Base-by-base conservation (phyloP, 2,888 invertebrate genomes). In the Oscheius sp. region DNA sequence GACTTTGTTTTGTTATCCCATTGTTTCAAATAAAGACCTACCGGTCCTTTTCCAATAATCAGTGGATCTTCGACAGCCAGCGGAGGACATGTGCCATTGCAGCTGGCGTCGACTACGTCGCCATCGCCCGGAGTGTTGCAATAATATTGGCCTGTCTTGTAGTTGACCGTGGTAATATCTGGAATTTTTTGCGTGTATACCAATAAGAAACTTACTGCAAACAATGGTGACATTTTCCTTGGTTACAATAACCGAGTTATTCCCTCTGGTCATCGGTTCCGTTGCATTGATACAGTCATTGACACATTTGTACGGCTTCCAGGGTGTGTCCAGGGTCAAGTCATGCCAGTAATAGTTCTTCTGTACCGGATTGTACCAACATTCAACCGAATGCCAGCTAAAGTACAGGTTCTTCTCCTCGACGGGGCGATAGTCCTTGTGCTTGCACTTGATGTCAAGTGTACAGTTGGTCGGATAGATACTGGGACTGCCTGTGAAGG, bases 251-350 rank as follows among this genome's bases (percentile, higher is more conserved):
- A 35, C 35, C 5, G 35, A 35, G 16, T 5, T 49, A 49, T 16
- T 49, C 18, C 5, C 16, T 5, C 18, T 49, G 5, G 49, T 49
- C n/a, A 49, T 7, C 16, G 49, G 16, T n/a, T 16, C 18, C 18
- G 49, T 49, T 2, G 49, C 49, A 18, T 49, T 49, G 49, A 49
- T 49, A 49, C 49, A 49, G 5, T 13, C 49, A 49, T 49, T 13
- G 49, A 49, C 13, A 49, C 49, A 49, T 49, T 49, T 49, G 49
- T 49, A 49, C n/a, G 49, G 49, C 5, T 3, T 49, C 49, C 49
- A 49, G 3, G 3, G 3, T 5, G 3, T 49, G 16, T 18, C 13
- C n/a, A 49, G 16, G 3, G 49, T 49, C n/a, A n/a, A 5, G 18
- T 49, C 49, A 13, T 49, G 13, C 49, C 49, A 49, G 18, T 7